Evolutionary conservation across 2,113 vertebrate genomes (phyloP).

Genomic region (Xiphophorus hellerii): DNA sequence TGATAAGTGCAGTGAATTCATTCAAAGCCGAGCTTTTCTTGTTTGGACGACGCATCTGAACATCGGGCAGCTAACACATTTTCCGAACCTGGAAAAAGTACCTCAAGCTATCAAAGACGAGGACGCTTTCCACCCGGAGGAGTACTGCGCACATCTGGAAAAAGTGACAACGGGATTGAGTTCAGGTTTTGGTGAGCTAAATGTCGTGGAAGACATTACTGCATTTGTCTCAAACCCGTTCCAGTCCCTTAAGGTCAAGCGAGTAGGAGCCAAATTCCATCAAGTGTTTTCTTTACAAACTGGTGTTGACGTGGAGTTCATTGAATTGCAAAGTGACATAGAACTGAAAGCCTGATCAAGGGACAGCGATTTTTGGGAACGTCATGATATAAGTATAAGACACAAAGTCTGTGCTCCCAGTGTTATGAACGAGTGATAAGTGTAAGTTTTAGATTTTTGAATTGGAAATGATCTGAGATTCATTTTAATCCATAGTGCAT

Average conservation of each 20-base stretch:
- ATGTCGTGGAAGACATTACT: conserved; percentile 1
- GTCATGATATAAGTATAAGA: neutral
- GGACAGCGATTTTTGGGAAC: neutral
- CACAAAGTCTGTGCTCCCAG: no score
- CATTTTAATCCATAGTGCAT: no score
- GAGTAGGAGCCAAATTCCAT: neutral
- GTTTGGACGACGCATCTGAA: neutral
- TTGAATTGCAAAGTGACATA: neutral
- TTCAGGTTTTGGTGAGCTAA: neutral
- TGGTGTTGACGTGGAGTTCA: neutral
- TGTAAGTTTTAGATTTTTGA: no score
- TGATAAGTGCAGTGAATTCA: neutral
- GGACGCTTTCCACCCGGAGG: neutral
- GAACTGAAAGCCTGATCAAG: neutral
- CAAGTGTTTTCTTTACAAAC: neutral
- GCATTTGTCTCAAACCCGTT: neutral
- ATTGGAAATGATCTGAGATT: no score
- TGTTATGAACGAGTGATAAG: no score
- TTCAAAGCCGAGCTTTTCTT: neutral
- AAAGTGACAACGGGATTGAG: neutral
- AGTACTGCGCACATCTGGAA: neutral
- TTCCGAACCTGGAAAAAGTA: neutral
- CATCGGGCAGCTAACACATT: neutral
- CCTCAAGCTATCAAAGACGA: neutral
- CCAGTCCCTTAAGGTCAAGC: neutral